These are phyloP conservation scores for Caradrina kadenii DNA, from an alignment of 2,888 invertebrate genomes.

Conservation along the genomic window DNA sequence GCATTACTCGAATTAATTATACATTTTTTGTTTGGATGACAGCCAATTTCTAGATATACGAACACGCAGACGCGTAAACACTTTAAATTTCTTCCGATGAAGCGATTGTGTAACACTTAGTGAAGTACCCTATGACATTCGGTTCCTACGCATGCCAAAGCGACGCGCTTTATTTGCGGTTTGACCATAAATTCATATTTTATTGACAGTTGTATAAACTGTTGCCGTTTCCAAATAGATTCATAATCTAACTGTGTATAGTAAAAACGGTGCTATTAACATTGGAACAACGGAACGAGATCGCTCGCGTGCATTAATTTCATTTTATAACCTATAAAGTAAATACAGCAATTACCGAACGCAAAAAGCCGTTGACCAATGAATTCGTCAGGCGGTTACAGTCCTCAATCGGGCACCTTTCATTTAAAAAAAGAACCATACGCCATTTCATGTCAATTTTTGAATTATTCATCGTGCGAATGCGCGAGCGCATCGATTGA, in stretches of 20 bases:
- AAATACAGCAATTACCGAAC: conserved; percentile 87
- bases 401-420: conserved; percentile 91
- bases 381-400: conserved; percentile 91
- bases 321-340: conserved; percentile 78
- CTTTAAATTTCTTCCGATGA: conserved; percentile 56
- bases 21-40: conserved; percentile 68
- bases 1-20: conserved; percentile 86
- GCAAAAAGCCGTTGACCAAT: conserved; percentile 90
- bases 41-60: conserved; percentile 67
- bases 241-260: conserved; percentile 51
- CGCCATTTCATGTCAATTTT: conserved; percentile 91
- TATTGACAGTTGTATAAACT: conserved; percentile 74
- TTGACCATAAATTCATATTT: conserved; percentile 81
- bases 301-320: conserved; percentile 66
- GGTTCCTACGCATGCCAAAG: conserved; percentile 70
- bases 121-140: conserved; percentile 40
- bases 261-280: conserved; percentile 45
- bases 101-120: conserved; percentile 66
- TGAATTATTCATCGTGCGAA: conserved; percentile 91
- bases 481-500: conserved; percentile 91
- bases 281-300: conserved; percentile 44
- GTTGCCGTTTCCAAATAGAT: conserved; percentile 56
- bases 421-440: conserved; percentile 90
- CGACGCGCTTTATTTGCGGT: conserved; percentile 84
- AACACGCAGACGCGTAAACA: conserved; percentile 46